phyloP scores from a whole-genome alignment of 2,888 invertebrate species.

The Nomada ferruginata region DNA sequence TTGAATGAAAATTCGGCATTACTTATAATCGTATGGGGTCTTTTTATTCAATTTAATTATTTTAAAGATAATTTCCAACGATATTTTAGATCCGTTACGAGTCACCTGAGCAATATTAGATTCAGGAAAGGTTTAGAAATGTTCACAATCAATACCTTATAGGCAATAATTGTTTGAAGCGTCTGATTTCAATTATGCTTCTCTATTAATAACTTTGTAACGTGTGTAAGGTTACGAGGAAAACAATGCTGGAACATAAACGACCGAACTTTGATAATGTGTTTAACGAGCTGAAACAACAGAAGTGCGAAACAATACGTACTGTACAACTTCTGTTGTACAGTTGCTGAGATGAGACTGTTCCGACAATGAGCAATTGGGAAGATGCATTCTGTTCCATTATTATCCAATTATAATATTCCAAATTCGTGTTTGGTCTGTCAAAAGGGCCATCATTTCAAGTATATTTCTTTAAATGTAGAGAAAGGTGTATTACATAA shows the following conservation, averaged over 20 bases:
- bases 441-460: not conserved
- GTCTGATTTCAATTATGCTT: not conserved
- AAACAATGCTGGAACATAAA: not conserved
- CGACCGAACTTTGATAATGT: not conserved
- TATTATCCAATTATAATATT: not conserved
- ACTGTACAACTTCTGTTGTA: not conserved
- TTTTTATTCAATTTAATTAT: no score
- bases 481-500: no score
- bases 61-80: no score
- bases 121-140: no score
- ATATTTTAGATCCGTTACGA: no score
- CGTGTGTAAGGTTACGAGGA: not conserved
- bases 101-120: no score
- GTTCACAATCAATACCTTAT: not conserved
- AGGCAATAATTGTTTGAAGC: not conserved
- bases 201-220: not conserved
- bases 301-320: constrained; percentile 3
- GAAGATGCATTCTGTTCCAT: not conserved
- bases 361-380: not conserved
- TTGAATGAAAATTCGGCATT: not conserved
- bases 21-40: no score
- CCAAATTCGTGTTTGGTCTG: not conserved
- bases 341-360: not conserved
- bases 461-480: not conserved
- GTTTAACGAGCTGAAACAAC: constrained; percentile 8